Evolutionary conservation across 2,888 invertebrate species (phyloP).

Genomic region (Dysmachus trigonus): DNA sequence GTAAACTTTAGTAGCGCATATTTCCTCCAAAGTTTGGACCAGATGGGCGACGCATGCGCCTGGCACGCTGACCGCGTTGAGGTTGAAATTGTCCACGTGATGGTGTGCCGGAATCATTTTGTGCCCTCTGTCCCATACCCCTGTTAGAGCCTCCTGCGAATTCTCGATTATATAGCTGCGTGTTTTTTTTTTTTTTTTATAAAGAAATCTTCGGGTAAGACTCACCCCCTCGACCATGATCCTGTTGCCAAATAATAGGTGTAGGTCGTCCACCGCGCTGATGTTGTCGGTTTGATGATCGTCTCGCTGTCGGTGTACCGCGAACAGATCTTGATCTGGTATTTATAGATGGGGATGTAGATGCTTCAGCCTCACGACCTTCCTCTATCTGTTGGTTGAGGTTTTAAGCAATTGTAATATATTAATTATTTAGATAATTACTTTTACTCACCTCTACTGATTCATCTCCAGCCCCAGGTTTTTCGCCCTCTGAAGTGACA

Average conservation of each 20-base stretch:
- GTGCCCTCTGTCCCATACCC: conserved; percentile 38
- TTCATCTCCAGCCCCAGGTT: conserved; percentile 66
- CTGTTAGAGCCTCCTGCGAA: background rate
- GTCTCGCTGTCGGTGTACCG: conserved; percentile 58
- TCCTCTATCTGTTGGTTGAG: conserved; percentile 69
- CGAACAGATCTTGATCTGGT: conserved; percentile 65
- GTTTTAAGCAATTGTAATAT: background rate
- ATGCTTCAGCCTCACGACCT: conserved; percentile 83
- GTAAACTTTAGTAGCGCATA: conserved; percentile 54
- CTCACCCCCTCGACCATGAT: conserved; percentile 47
- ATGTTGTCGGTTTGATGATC: conserved; percentile 58
- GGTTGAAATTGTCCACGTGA: conserved; percentile 54
- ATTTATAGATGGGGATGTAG: conserved; percentile 70
- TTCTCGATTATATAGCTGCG: background rate
- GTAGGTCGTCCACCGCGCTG: conserved; percentile 66
- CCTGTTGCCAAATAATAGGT: conserved; percentile 72
- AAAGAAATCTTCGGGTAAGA: background rate
- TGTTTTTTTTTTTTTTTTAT: background rate
- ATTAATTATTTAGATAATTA: background rate
- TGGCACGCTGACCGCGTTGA: conserved; percentile 58
- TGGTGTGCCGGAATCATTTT: conserved; percentile 53
- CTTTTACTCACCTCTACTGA: conserved; percentile 58
- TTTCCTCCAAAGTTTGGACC: conserved; percentile 58
- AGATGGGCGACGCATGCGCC: conserved; percentile 61
- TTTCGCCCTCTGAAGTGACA: conserved; percentile 73